Base-by-base conservation (phyloP, 2,888 invertebrate species). In the Hirudinaria manillensis region DNA sequence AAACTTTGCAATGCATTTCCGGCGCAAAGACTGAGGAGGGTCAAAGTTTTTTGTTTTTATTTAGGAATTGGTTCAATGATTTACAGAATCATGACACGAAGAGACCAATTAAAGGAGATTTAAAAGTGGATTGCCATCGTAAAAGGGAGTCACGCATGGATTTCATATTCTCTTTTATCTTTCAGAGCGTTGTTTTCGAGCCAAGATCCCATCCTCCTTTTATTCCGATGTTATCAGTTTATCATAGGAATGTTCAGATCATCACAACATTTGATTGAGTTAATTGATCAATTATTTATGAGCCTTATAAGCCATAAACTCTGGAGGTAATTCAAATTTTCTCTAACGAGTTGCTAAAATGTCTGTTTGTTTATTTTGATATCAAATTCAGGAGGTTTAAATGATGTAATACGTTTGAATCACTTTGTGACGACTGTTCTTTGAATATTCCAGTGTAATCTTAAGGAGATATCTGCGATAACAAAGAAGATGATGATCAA, bases 151-250 rank as follows among this genome's bases (percentile, higher is more conserved):
- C 61, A 68, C 36, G 68, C 24, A 72, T 55, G 29, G 32, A 21
- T 27, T 51, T 65, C 73, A 73, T 65, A 56, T 34, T 36, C 73
- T 27, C 21, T 34, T 29, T 73, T 34, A 65, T 73, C 36, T 29
- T 55, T 27, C 51, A 21, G 29, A 72, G 24, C 72, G 51, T 53
- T 53, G 29, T 73, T 36, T n/a, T 74, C 45, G 56, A 10, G 45
- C 45, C 45, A 45, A 45, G 45, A 16, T 45, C 16, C 16, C 74
- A 67, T 67, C 67, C 74, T 67, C 67, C 76, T 21, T 76, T 67
- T 53, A 74, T 67, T 32, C 68, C 76, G 65, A 51, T 61, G 70
- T 56, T 73, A 74, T 70, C 74, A 67, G 51, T 74, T 67, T 27
- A 51, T 67, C 66, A 67, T 51, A 76, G 38, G 73, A 67, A 73